Conservation (phyloP, 2,888 invertebrate genomes). For the Hyposoter didymator region DNA sequence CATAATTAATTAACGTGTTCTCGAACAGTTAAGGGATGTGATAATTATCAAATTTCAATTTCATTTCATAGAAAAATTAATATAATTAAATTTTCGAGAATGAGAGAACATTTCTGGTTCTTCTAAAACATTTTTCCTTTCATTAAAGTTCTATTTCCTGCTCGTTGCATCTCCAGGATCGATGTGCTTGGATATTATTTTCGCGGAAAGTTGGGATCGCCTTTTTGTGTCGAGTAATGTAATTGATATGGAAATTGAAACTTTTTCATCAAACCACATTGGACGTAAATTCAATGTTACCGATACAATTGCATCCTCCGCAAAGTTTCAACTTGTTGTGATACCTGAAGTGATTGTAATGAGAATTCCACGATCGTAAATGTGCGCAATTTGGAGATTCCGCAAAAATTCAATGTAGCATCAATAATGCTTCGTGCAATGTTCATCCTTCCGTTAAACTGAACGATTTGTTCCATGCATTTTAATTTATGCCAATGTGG, state of each 20-base stretch:
- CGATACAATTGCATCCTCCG: not conserved
- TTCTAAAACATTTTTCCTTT: slow-evolving; percentile 1
- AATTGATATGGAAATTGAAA: not conserved
- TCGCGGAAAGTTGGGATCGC: not conserved
- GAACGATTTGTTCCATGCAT: not conserved
- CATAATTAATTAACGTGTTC: no score
- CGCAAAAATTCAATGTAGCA: not conserved
- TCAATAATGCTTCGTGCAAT: not conserved
- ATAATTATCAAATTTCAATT: not conserved
- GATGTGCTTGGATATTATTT: slow-evolving; percentile 1
- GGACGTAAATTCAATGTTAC: not conserved
- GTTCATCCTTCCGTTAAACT: not conserved
- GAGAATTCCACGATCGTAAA: not conserved
- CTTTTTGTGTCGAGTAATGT: not conserved
- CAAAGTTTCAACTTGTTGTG: not conserved
- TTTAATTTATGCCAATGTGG: not conserved
- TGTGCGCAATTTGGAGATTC: not conserved
- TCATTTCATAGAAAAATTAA: not conserved
- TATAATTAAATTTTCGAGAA: not conserved
- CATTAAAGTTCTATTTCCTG: slow-evolving; percentile 35
- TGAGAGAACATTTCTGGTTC: not conserved
- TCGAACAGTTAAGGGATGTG: not conserved
- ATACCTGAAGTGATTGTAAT: not conserved
- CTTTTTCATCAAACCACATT: not conserved
- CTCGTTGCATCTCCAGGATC: slow-evolving; percentile 19